phyloP scores from a whole-genome alignment of 1,140 invertebrate genomes.

The Drosophila insularis region DNA sequence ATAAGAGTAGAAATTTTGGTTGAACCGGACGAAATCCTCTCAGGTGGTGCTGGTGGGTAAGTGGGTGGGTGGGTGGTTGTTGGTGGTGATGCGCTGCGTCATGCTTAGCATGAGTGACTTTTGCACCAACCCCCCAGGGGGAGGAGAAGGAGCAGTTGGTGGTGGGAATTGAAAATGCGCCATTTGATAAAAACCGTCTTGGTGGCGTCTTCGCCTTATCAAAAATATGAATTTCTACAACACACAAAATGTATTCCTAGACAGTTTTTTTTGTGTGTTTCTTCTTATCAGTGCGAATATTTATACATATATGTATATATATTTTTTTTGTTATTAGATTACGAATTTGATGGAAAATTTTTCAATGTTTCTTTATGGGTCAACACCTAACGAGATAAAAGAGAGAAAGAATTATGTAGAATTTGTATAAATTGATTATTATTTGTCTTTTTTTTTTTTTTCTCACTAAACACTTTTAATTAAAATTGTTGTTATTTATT shows the following conservation, averaged over 20 bases:
- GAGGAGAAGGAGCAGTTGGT: too few relatives aligned
- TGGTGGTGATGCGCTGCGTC: conserved; percentile 30
- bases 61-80: too few relatives aligned
- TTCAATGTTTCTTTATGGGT: conserved; percentile 43
- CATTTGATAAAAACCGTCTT: conserved; percentile 45
- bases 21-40: conserved; percentile 28
- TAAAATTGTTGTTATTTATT: conserved; percentile 6
- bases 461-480: neutral
- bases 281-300: conserved; percentile 46
- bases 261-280: conserved; percentile 16
- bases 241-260: conserved; percentile 20
- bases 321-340: conserved; percentile 38
- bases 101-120: conserved; percentile 38
- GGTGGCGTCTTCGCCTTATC: conserved; percentile 56
- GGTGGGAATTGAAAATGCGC: neutral
- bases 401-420: neutral
- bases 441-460: neutral
- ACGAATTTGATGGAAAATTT: conserved; percentile 66
- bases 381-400: conserved; percentile 19
- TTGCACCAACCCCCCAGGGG: conserved; percentile 17
- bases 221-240: conserved; percentile 15
- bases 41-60: neutral
- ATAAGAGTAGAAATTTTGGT: conserved; percentile 65
- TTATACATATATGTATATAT: neutral
- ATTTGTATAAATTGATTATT: neutral